A percentile compares a stretch with the other conserved stretches of the same genome.
These are phyloP conservation scores for Blomia tropicalis DNA, from an alignment of 2,888 invertebrate species.

Conservation along the genomic window DNA sequence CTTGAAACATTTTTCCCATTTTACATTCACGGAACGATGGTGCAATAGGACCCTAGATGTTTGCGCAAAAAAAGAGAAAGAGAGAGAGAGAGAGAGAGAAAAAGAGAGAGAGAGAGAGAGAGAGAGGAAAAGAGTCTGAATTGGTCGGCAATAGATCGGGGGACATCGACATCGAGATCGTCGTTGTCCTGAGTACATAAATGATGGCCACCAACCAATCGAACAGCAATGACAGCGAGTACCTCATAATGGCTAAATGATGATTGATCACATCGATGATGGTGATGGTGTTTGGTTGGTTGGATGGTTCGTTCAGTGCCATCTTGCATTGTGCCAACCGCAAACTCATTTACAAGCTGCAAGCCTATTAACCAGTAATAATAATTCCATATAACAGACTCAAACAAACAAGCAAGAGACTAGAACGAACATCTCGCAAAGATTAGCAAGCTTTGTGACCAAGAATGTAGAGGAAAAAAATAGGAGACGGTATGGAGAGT, in stretches of 20 bases:
- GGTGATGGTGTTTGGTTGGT: neutral
- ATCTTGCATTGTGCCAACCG: neutral
- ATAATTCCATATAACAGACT: neutral
- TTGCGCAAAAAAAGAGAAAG: neutral
- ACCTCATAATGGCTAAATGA: constrained; percentile 7
- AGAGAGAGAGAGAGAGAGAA: neutral
- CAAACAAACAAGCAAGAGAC: neutral
- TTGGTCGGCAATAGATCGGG: no score
- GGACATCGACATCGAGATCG: no score
- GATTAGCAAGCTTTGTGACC: neutral
- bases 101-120: neutral
- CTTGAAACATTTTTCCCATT: no score
- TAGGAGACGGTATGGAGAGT: no score
- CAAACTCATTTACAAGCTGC: neutral
- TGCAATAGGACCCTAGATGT: no score
- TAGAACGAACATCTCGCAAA: neutral
- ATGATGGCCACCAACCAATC: no score
- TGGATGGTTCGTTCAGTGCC: neutral
- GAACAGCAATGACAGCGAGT: neutral
- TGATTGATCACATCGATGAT: constrained; percentile 11
- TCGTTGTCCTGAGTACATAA: no score
- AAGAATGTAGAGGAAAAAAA: neutral
- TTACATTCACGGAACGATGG: no score
- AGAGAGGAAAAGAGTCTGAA: no score
- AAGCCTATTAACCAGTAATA: constrained; percentile 9